Evolutionary conservation across 2,797 vertebrate species (phyloP).

Genomic region (Okamejei kenojei): DNA sequence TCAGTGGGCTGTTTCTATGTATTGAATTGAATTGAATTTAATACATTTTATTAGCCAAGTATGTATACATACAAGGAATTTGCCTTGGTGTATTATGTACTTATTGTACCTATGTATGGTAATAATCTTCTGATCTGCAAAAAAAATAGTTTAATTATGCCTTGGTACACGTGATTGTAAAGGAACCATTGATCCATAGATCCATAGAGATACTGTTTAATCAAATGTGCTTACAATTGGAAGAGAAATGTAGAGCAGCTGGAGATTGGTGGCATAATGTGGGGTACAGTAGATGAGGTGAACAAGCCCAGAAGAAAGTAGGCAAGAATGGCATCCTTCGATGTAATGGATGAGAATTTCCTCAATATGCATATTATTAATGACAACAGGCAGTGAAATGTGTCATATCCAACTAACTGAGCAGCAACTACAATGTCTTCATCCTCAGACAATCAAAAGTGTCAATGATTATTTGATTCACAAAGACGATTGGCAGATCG

Average conservation of each 20-base stretch:
- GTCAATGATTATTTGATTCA: neutral
- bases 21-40: no score
- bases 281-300: neutral
- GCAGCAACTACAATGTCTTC: neutral
- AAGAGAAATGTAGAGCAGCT: neutral
- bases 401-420: neutral
- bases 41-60: no score
- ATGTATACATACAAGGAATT: no score
- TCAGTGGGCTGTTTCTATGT: no score
- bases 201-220: neutral
- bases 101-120: no score
- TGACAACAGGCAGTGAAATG: neutral
- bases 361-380: neutral
- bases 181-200: no score
- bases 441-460: neutral
- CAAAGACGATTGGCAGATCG: neutral
- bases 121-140: no score
- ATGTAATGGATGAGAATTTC: neutral
- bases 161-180: no score
- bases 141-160: no score
- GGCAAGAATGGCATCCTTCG: neutral
- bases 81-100: no score
- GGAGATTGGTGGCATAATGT: neutral
- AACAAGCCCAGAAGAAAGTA: neutral
- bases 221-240: neutral